Percentiles rank a stretch among this genome's conserved stretches.
These are phyloP conservation scores for Mellilla xanthometata DNA, from an alignment of 2,888 invertebrate genomes.

Conservation along the genomic window DNA sequence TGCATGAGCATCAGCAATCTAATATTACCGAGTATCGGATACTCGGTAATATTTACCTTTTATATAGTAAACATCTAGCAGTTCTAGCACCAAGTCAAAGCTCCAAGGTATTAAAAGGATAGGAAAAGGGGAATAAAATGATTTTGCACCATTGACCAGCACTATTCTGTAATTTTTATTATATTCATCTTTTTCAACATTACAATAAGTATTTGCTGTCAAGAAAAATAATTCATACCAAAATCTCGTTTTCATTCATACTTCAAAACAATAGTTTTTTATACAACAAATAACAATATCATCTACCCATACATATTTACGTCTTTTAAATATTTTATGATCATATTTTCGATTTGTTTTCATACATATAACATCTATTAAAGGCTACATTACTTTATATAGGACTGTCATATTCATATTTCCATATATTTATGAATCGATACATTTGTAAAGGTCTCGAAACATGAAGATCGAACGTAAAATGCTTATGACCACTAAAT, in stretches of 20 bases:
- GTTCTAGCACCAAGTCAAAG: conserved; percentile 34
- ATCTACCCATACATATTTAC: conserved; percentile 40
- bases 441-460: conserved; percentile 41
- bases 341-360: conserved; percentile 5
- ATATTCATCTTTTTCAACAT: conserved; percentile 50
- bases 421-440: not conserved
- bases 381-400: conserved; percentile 7
- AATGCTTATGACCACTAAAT: conserved; percentile 44
- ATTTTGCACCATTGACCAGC: conserved; percentile 67
- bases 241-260: conserved; percentile 43
- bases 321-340: conserved; percentile 46
- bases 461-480: conserved; percentile 42
- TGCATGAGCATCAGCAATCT: no score
- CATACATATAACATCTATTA: conserved; percentile 22
- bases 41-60: no score
- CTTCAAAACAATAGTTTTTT: conserved; percentile 54
- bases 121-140: conserved; percentile 50
- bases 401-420: not conserved
- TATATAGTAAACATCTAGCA: no score
- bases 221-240: conserved; percentile 55
- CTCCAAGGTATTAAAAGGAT: conserved; percentile 40
- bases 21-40: no score
- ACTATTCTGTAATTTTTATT: conserved; percentile 55
- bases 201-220: conserved; percentile 55
- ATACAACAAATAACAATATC: conserved; percentile 58